Evolutionary conservation across 2,888 invertebrate species (phyloP).

Genomic region (Leptopterna dolabrata): DNA sequence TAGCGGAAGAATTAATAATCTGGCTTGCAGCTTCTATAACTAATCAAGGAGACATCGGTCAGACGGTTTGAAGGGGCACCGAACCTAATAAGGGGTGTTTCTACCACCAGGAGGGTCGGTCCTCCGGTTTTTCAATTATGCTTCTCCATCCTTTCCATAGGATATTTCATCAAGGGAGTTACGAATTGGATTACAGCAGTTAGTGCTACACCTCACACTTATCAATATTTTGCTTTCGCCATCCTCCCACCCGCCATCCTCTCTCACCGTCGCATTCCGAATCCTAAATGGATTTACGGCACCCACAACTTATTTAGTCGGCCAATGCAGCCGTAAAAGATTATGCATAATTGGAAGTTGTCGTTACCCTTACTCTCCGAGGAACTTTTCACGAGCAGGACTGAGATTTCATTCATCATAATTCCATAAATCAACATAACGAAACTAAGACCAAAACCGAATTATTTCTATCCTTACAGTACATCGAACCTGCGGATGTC

Average conservation of each 20-base stretch:
- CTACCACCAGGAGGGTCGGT: background rate
- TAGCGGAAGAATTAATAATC: background rate
- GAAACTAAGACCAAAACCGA: too few relatives aligned
- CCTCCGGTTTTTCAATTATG: background rate
- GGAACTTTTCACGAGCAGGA: too few relatives aligned
- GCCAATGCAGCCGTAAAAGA: background rate
- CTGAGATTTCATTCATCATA: too few relatives aligned
- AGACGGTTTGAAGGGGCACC: background rate
- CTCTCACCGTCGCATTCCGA: background rate
- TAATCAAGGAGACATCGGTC: background rate
- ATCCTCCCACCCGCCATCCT: background rate
- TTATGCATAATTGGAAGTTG: background rate
- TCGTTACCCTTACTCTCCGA: background rate
- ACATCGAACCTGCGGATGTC: too few relatives aligned
- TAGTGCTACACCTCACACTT: background rate
- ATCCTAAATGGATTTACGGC: background rate
- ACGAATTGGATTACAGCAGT: background rate
- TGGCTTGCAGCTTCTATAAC: background rate
- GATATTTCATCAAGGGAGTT: background rate
- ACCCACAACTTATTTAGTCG: background rate
- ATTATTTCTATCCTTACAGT: too few relatives aligned
- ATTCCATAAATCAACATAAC: too few relatives aligned
- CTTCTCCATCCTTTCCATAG: background rate
- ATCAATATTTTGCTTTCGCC: background rate
- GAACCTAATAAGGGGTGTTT: background rate